Evolutionary conservation across 2,797 vertebrate species (phyloP).

Genomic region (Gymnodraco acuticeps): DNA sequence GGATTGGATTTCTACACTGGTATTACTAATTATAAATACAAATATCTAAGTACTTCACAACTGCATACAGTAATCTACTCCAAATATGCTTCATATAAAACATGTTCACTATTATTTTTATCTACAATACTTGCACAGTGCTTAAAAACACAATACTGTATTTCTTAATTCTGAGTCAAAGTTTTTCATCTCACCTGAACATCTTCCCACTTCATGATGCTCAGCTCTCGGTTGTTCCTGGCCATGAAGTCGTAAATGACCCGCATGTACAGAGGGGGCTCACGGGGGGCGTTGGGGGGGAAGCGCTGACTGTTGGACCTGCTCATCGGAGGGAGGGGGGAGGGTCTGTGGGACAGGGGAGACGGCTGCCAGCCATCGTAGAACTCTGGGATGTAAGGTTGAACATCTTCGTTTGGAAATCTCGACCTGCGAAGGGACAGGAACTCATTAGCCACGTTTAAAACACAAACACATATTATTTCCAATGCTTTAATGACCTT

Average conservation of each 20-base stretch:
- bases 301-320: conserved; percentile 65
- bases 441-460: neutral
- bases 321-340: conserved; percentile 17
- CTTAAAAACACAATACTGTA: neutral
- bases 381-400: conserved; percentile 84
- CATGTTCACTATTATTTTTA: neutral
- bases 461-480: neutral
- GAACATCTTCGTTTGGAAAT: conserved; percentile 78
- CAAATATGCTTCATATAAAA: neutral
- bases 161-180: neutral
- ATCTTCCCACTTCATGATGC: conserved; percentile 85
- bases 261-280: conserved; percentile 69
- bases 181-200: conserved; percentile 83
- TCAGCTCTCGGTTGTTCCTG: conserved; percentile 89
- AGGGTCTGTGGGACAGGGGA: conserved; percentile 23
- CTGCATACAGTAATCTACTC: neutral
- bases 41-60: too few species aligned
- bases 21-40: too few species aligned
- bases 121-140: neutral
- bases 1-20: too few species aligned
- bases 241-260: conserved; percentile 88
- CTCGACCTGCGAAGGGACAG: conserved; percentile 75
- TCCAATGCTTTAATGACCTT: neutral
- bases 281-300: conserved; percentile 8
- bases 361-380: conserved; percentile 85